Evolutionary conservation across 2,113 vertebrate genomes (phyloP), one percentile per base, ranked within the genome.

Genomic region (Paracanthobrama guichenoti): DNA sequence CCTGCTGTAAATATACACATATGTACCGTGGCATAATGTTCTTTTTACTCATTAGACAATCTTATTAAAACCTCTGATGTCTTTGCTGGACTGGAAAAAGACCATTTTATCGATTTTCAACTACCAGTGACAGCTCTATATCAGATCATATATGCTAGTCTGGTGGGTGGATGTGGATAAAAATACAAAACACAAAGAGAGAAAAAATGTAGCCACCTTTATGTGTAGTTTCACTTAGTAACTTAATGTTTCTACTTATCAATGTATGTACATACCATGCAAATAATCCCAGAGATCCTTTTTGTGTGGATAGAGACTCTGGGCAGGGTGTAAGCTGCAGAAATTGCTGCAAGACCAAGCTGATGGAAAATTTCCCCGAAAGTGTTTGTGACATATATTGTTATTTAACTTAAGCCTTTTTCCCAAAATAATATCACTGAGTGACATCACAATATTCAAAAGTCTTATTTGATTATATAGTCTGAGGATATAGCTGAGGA

Each of bases 231-330:
- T 16, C 42, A 3, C n/a, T n/a, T 48, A 46, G 13, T 24, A 48
- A 42, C 48, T 62, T 87, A 82, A 72, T 67, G 79, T 84, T 46
- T 81, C n/a, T n/a, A n/a, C 20, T 75, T 79, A 77, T 16, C 82
- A 26, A 85, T 81, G 50, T 2, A 67, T 20, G 60, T n/a, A n/a
- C n/a, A n/a, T n/a, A n/a, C n/a, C n/a, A n/a, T n/a, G n/a, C n/a
- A n/a, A n/a, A 78, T 75, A 90, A 89, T 89, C 78, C 75, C 9
- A 39, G 50, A 84, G n/a, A 86, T 88, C 20, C 42, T 31, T 50
- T 85, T 82, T 86, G 66, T 81, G 22, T 77, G 31, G 39, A 39
- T 42, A 71, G 35, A 71, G n/a, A 46, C 26, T 64, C 62, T 31
- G 35, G 35, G 0, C 4, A 69, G 31, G 31, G 31, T 42, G 66